phyloP scores from a whole-genome alignment of 2,113 vertebrate species.

The Pteropus alecto region DNA sequence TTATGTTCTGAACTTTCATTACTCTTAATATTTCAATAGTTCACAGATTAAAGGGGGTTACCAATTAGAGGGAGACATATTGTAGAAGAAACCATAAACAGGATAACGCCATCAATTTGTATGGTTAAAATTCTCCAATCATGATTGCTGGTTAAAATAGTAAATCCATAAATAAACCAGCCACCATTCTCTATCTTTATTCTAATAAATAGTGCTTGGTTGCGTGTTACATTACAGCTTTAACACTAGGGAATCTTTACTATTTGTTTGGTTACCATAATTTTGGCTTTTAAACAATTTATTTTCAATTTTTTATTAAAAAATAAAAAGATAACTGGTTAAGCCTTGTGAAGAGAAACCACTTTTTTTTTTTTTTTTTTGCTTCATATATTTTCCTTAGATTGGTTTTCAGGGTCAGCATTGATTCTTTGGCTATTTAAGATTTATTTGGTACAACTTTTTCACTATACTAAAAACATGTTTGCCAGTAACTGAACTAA shows the following conservation, averaged over 20 bases:
- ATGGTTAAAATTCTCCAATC: neutral
- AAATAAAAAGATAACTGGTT: neutral
- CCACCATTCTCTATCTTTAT: neutral
- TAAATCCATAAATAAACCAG: neutral
- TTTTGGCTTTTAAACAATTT: neutral
- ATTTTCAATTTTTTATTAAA: slow-evolving; percentile 42
- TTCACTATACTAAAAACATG: neutral
- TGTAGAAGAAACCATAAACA: neutral
- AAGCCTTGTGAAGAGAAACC: neutral
- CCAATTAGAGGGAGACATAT: neutral
- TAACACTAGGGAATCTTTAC: neutral
- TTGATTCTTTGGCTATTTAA: slow-evolving; percentile 19
- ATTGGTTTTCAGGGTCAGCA: neutral
- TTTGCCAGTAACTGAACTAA: neutral
- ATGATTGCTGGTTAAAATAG: slow-evolving; percentile 26
- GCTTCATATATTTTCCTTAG: neutral
- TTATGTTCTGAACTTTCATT: neutral
- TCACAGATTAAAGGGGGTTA: neutral
- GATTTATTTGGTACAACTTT: neutral
- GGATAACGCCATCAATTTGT: neutral
- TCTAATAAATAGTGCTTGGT: neutral
- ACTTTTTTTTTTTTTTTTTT: neutral
- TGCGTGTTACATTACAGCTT: neutral
- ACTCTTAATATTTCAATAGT: neutral
- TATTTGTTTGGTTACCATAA: neutral